phyloP scores from a whole-genome alignment of 2,888 invertebrate genomes.

The Digitonthophagus gazella region DNA sequence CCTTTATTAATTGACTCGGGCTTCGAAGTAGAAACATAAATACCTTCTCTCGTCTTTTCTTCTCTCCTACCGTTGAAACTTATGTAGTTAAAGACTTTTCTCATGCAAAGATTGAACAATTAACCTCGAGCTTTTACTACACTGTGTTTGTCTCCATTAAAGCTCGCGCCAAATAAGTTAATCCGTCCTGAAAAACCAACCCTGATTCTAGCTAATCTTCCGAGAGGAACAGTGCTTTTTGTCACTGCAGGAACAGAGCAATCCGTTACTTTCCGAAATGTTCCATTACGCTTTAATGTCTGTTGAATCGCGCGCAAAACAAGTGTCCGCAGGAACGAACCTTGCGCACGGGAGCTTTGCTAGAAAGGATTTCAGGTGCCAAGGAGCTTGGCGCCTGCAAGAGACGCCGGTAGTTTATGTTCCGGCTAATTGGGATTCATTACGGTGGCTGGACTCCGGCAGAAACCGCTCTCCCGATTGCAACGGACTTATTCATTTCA shows the following conservation, averaged over 20 bases:
- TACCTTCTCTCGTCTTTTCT: too few relatives aligned
- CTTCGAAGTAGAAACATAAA: not conserved
- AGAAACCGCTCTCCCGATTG: constrained; percentile 41
- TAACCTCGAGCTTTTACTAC: not conserved
- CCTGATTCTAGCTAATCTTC: not conserved
- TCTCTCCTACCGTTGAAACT: not conserved
- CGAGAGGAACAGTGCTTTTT: not conserved
- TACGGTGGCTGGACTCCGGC: constrained; percentile 41
- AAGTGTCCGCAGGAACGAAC: not conserved
- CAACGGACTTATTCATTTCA: constrained; percentile 45
- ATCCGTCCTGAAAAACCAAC: not conserved
- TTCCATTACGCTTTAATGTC: not conserved
- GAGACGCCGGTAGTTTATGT: constrained; percentile 40
- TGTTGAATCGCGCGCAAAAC: not conserved
- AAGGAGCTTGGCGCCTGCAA: constrained; percentile 29
- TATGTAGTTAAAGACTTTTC: not conserved
- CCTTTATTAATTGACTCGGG: constrained; percentile 24
- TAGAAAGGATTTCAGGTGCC: constrained; percentile 30
- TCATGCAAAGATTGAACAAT: not conserved
- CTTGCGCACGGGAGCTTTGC: not conserved
- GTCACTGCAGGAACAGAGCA: not conserved
- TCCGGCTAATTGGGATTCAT: constrained; percentile 47
- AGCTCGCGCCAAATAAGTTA: not conserved
- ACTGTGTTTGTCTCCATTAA: not conserved
- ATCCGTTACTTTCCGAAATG: constrained; percentile 10